phyloP scores from a whole-genome alignment of 1,140 invertebrate species.

The Neodiprion lecontei region DNA sequence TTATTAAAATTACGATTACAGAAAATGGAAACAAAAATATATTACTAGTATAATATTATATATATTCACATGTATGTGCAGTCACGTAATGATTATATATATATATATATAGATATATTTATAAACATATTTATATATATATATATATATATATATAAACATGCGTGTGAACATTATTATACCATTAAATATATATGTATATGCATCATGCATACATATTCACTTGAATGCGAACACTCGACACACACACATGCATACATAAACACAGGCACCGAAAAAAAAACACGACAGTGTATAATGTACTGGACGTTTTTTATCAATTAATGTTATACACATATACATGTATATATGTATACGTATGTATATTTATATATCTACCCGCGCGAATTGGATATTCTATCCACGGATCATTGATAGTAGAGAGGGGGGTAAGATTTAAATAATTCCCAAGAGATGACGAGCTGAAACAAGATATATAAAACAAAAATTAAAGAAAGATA shows the following conservation, averaged over 20 bases:
- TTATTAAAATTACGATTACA: slow-evolving; percentile 19
- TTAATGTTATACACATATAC: no score
- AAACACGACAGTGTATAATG: slow-evolving; percentile 3
- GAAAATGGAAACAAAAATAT: slow-evolving; percentile 14
- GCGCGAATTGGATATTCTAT: no score
- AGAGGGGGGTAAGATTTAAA: no score
- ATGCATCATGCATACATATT: slow-evolving; percentile 21
- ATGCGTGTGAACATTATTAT: slow-evolving; percentile 43
- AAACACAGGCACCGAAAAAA: slow-evolving; percentile 26
- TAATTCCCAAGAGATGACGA: no score
- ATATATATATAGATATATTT: no score
- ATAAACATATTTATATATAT: slow-evolving; percentile 14
- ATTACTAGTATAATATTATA: slow-evolving; percentile 54
- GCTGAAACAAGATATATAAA: no score
- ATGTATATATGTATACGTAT: no score
- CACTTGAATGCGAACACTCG: no score
- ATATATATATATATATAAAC: slow-evolving; percentile 15
- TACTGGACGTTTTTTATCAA: no score
- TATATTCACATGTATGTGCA: slow-evolving; percentile 50
- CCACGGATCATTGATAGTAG: no score
- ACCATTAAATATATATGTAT: slow-evolving; percentile 30
- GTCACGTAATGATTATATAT: slow-evolving; percentile 42
- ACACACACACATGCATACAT: slow-evolving; percentile 20
- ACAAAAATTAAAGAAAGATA: no score
- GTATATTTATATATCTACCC: no score